These are phyloP conservation scores for Perizoma affinitatum DNA, from an alignment of 2,888 invertebrate species.

Conservation along the genomic window DNA sequence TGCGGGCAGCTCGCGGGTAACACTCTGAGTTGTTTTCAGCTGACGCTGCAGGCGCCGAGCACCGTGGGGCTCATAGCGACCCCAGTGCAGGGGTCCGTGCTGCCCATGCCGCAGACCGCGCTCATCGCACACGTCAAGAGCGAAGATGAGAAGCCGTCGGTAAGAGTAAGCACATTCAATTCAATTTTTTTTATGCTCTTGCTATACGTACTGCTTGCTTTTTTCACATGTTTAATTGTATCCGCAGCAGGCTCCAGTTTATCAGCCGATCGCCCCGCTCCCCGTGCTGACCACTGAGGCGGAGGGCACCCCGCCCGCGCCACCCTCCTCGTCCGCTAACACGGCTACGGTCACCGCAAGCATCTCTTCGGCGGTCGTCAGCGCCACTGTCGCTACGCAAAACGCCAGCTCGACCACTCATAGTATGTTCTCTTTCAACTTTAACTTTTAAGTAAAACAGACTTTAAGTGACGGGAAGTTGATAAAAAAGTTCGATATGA, in stretches of 20 bases:
- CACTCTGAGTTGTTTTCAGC: conserved; percentile 59
- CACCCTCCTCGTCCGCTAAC: conserved; percentile 31
- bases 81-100: conserved; percentile 59
- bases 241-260: conserved; percentile 46
- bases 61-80: conserved; percentile 62
- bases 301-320: conserved; percentile 34
- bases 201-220: no score
- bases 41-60: conserved; percentile 62
- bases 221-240: no score
- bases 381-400: conserved; percentile 40
- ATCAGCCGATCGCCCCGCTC: conserved; percentile 62
- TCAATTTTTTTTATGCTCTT: no score
- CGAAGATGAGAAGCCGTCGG: conserved; percentile 64
- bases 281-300: conserved; percentile 40
- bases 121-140: conserved; percentile 61
- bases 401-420: conserved; percentile 51
- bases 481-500: no score
- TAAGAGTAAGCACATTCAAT: conserved; percentile 29
- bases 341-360: conserved; percentile 20
- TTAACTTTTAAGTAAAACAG: no score
- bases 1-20: conserved; percentile 45
- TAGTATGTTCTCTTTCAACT: conserved; percentile 42
- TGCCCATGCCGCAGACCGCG: conserved; percentile 54
- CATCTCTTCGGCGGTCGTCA: conserved; percentile 30
- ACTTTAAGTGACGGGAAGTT: no score